A percentile compares a stretch with the other conserved stretches of the same genome.
These are phyloP conservation scores for Vulpes lagopus DNA, from an alignment of 2,113 vertebrate species.

Conservation along the genomic window DNA sequence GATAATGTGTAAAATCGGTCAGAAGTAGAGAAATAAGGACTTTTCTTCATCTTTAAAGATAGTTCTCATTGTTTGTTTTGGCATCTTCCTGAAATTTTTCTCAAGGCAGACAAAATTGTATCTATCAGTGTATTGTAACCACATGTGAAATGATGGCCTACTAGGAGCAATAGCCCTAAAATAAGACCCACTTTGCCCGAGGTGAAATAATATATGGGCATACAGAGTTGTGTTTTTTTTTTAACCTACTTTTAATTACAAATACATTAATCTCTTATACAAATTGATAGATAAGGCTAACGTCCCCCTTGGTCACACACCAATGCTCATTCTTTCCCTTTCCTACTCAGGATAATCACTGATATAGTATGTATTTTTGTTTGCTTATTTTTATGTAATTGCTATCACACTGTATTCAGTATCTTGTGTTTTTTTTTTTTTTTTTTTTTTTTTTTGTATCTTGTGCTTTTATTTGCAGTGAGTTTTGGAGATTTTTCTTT, in stretches of 20 bases:
- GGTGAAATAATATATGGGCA: background rate
- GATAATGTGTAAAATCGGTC: background rate
- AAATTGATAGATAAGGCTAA: background rate
- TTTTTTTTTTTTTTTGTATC: too few species aligned
- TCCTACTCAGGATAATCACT: background rate
- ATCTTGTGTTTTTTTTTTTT: background rate
- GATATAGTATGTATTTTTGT: background rate
- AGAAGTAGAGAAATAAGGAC: background rate
- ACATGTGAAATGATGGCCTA: background rate
- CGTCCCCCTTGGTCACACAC: background rate
- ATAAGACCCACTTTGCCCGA: background rate
- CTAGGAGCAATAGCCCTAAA: slow-evolving; percentile 9
- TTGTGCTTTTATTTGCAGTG: background rate
- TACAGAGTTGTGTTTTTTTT: background rate
- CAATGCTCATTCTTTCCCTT: background rate
- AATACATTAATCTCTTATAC: background rate
- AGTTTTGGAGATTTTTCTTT: background rate
- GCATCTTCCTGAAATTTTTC: slow-evolving; percentile 39
- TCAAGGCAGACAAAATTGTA: slow-evolving; percentile 43
- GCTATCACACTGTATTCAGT: background rate
- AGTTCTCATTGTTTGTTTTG: slow-evolving; percentile 48
- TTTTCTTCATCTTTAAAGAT: slow-evolving; percentile 28
- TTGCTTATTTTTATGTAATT: slow-evolving; percentile 13
- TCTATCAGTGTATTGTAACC: background rate
- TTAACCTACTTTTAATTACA: slow-evolving; percentile 10